Base-by-base conservation (phyloP, 2,888 invertebrate species). In the Sipha maydis region DNA sequence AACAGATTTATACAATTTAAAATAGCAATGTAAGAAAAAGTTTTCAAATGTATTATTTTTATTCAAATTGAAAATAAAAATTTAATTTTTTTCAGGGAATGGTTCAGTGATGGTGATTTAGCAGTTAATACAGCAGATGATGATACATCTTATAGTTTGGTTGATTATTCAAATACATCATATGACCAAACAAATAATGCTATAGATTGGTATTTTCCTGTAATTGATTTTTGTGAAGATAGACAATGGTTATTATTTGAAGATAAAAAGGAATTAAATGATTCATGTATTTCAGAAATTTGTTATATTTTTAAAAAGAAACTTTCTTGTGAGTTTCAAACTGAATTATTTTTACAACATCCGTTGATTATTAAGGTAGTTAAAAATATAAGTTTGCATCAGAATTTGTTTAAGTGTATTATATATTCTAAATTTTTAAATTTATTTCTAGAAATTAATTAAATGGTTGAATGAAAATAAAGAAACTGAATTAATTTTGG, bases 341-440 rank as follows among this genome's bases (percentile, higher is more conserved):
- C 82, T 21, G 88, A 88, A 82, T 67, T 88, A 82, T 88, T 88
- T 88, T 75, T 88, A 82, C 88, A 88, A 19, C 75, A 61, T n/a
- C 88, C 88, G 28, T 41, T 82, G 21, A 67, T 88, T 61, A 28
- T 88, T 61, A 80, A 75, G 80, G 88, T 80, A n/a, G 3, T n/a
- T 73, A 28, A 80, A 38, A 31, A 73, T 48, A 48, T 9, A 25
- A 25, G 31, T 69, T 77, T 11, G 11, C 54, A 61, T 21, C 21
- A 4, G 8, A 25, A 7, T 61, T 61, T 61, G 14, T 48, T 11
- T 48, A 48, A 48, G 3, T 48, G 14, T 48, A 14, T 14, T 48
- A 48, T 3, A 14, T 48, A 48, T 48, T 48, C 17, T 31, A 56
- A 48, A 48, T 77, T 48, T 85, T 69, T 9, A 67, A 77, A 61